Evolutionary conservation across 1,140 invertebrate genomes (phyloP).

Genomic region (Papilio polyxenes): DNA sequence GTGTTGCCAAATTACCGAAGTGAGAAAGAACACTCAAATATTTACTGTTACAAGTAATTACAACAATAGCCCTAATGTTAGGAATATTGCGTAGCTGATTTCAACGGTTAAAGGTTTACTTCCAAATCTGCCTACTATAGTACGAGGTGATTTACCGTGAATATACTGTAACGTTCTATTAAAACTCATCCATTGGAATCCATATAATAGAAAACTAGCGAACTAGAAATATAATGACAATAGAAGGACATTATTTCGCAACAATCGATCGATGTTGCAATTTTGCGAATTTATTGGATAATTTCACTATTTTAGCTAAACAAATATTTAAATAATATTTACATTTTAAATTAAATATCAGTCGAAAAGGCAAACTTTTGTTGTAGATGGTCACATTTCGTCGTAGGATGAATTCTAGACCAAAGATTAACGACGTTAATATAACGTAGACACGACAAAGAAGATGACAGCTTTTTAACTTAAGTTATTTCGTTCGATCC

Average conservation of each 20-base stretch:
- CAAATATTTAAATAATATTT: slow-evolving; percentile 19
- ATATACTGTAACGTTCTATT: not conserved
- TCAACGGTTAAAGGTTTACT: not conserved
- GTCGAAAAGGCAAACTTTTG: not conserved
- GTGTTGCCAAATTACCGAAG: too few relatives aligned
- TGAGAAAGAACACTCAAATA: too few relatives aligned
- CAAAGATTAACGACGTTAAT: not conserved
- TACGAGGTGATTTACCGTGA: not conserved
- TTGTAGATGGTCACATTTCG: not conserved
- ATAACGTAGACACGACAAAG: not conserved
- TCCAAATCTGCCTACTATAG: not conserved
- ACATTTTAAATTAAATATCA: not conserved
- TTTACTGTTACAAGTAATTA: too few relatives aligned
- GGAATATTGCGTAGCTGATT: not conserved
- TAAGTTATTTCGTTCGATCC: not conserved
- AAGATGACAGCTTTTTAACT: not conserved
- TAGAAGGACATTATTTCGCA: not conserved
- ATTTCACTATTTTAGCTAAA: not conserved
- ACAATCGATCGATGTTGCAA: not conserved
- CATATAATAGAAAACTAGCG: not conserved
- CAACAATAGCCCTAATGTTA: not conserved
- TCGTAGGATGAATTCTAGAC: not conserved
- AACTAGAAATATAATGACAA: not conserved
- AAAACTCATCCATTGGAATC: not conserved
- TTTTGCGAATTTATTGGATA: not conserved